These are phyloP conservation scores for Brachirus orientalis DNA, from an alignment of 2,113 vertebrate genomes.

Conservation along the genomic window DNA sequence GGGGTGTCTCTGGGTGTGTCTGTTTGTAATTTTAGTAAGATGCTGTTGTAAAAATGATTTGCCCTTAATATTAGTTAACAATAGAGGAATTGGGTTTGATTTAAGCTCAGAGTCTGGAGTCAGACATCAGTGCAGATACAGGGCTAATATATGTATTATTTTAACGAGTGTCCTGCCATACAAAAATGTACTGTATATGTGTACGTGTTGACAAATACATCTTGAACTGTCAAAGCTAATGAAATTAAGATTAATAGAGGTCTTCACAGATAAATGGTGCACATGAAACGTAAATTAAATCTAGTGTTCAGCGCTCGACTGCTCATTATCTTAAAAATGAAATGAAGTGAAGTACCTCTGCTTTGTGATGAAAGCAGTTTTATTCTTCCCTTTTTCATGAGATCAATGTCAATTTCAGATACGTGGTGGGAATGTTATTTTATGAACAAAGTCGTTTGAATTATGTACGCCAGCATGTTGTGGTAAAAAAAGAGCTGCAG, in stretches of 20 bases:
- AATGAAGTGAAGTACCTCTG: conserved; percentile 26
- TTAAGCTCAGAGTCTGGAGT: too few species aligned
- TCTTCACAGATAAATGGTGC: background rate
- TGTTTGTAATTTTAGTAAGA: too few species aligned
- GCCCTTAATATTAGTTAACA: conserved; percentile 1
- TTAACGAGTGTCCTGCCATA: too few species aligned
- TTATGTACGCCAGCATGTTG: conserved; percentile 16
- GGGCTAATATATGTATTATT: too few species aligned
- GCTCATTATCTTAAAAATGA: conserved; percentile 25
- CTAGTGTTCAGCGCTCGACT: conserved; percentile 6
- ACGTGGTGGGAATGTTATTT: conserved; percentile 36
- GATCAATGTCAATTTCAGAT: conserved; percentile 51
- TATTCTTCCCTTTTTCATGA: background rate
- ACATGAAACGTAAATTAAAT: conserved; percentile 11
- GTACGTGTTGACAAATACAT: conserved; percentile 4
- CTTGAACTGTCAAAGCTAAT: conserved; percentile 19
- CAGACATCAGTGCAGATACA: too few species aligned
- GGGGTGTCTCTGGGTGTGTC: too few species aligned
- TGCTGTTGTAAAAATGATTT: too few species aligned
- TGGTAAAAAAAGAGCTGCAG: conserved; percentile 20
- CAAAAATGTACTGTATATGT: too few species aligned
- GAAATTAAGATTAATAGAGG: conserved; percentile 7
- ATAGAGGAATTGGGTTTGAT: background rate
- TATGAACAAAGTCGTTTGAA: conserved; percentile 11
- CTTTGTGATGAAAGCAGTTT: conserved; percentile 14